A percentile compares a stretch with the other conserved stretches of the same genome.
These are phyloP conservation scores for Cynaeus angustus DNA, from an alignment of 2,888 invertebrate species.

Conservation along the genomic window DNA sequence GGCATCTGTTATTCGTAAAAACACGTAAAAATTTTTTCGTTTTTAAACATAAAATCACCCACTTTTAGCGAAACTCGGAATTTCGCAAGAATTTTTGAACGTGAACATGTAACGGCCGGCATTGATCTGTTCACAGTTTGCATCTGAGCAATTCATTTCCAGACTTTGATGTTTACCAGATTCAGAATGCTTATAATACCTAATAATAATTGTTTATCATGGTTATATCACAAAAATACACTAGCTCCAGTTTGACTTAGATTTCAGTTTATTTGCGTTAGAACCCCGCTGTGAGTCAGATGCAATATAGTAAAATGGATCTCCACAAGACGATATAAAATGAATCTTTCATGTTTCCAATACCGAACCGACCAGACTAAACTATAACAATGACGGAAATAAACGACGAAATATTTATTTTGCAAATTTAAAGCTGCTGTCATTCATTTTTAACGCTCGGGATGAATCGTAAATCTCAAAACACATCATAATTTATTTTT, in stretches of 20 bases:
- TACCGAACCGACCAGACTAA: slow-evolving; percentile 29
- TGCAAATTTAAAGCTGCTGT: slow-evolving; percentile 24
- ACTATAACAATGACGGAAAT: slow-evolving; percentile 21
- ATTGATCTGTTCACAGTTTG: slow-evolving; percentile 13
- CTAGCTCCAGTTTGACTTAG: slow-evolving; percentile 10
- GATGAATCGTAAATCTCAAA: slow-evolving; percentile 35
- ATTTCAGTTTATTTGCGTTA: slow-evolving; percentile 31
- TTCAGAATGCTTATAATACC: slow-evolving; percentile 15
- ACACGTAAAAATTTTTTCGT: too few species aligned
- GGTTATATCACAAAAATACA: slow-evolving; percentile 33
- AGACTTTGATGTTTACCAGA: slow-evolving; percentile 19
- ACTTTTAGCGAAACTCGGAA: too few species aligned
- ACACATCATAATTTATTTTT: slow-evolving; percentile 43
- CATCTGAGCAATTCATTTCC: slow-evolving; percentile 6
- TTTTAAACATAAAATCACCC: too few species aligned
- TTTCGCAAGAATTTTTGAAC: too few species aligned
- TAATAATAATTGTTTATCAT: slow-evolving; percentile 21
- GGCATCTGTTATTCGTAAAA: too few species aligned
- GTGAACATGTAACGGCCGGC: neutral
- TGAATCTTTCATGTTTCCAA: slow-evolving; percentile 28
- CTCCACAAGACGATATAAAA: slow-evolving; percentile 18
- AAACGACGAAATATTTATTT: slow-evolving; percentile 19
- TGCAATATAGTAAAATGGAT: slow-evolving; percentile 26
- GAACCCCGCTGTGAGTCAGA: slow-evolving; percentile 10
- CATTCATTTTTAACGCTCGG: slow-evolving; percentile 28